A percentile compares a stretch with the other conserved stretches of the same genome.
Conservation (phyloP, 1,140 invertebrate species). For the Leptinotarsa texana region DNA sequence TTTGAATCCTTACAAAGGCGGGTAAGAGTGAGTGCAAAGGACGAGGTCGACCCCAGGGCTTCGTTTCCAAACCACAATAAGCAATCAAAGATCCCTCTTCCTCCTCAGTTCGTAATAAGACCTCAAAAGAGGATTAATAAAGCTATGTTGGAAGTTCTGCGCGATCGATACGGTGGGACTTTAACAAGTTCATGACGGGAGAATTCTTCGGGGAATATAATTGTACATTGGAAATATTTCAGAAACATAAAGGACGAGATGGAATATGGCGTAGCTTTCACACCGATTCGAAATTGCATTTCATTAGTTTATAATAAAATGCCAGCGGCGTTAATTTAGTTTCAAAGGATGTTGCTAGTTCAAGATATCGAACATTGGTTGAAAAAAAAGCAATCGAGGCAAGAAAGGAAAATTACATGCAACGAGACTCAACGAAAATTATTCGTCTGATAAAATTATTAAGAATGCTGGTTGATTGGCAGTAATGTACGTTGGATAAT, state of each 20-base stretch:
- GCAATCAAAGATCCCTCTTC: constrained; percentile 24
- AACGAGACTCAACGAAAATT: no score
- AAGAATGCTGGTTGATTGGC: no score
- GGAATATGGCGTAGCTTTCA: not conserved
- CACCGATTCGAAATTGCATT: not conserved
- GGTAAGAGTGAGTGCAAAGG: constrained; percentile 9
- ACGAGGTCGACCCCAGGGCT: constrained; percentile 15
- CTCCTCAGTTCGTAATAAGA: constrained; percentile 21
- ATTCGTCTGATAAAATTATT: no score
- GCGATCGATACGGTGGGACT: constrained; percentile 4
- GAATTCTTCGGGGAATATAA: constrained; percentile 2
- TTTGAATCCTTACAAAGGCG: constrained; percentile 21
- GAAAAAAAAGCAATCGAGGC: no score
- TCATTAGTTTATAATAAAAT: not conserved
- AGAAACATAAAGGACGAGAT: constrained; percentile 1
- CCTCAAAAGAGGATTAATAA: constrained; percentile 25
- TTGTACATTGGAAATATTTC: constrained; percentile 7
- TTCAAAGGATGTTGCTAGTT: not conserved
- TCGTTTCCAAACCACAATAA: constrained; percentile 23
- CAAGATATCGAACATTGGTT: no score
- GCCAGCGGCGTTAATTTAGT: not conserved
- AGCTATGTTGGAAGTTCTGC: constrained; percentile 13
- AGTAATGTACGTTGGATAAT: no score
- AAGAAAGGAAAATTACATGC: no score
- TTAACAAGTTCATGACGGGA: constrained; percentile 6